These are phyloP conservation scores for Rhynchophorus ferrugineus DNA, from an alignment of 1,140 invertebrate species.

Conservation along the genomic window DNA sequence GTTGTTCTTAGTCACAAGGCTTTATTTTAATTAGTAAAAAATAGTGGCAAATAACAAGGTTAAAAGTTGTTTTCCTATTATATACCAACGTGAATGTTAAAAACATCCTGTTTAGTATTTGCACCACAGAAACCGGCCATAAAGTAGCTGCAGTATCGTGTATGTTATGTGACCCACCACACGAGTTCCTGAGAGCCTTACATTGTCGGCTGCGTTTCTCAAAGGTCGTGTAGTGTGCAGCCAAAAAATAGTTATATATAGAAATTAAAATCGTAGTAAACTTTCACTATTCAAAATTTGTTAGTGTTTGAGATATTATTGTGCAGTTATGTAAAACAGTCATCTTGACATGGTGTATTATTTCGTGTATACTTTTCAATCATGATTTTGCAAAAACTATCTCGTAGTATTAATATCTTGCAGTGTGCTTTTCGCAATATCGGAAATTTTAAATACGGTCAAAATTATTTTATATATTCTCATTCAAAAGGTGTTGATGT, in stretches of 20 bases:
- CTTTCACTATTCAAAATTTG: conserved; percentile 2
- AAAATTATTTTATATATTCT: background rate
- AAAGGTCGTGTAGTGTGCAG: no score
- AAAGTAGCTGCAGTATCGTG: no score
- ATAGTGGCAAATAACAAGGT: no score
- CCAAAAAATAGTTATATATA: background rate
- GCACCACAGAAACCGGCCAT: no score
- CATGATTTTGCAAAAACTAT: conserved; percentile 8
- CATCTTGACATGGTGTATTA: conserved; percentile 2
- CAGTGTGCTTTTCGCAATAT: background rate
- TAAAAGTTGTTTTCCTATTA: no score
- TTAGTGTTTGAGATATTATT: background rate
- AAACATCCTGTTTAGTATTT: no score
- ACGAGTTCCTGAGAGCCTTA: no score
- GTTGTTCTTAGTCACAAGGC: no score
- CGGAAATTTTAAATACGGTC: conserved; percentile 2
- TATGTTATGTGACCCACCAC: no score
- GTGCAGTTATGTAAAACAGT: conserved; percentile 5
- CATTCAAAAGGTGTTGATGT: background rate
- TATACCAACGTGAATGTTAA: no score
- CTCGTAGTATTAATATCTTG: conserved; percentile 5
- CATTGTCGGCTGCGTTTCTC: no score
- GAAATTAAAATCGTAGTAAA: background rate
- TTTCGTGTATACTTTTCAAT: background rate
- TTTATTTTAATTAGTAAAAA: no score